phyloP scores from a whole-genome alignment of 1,140 invertebrate species.

The Zophobas morio region DNA sequence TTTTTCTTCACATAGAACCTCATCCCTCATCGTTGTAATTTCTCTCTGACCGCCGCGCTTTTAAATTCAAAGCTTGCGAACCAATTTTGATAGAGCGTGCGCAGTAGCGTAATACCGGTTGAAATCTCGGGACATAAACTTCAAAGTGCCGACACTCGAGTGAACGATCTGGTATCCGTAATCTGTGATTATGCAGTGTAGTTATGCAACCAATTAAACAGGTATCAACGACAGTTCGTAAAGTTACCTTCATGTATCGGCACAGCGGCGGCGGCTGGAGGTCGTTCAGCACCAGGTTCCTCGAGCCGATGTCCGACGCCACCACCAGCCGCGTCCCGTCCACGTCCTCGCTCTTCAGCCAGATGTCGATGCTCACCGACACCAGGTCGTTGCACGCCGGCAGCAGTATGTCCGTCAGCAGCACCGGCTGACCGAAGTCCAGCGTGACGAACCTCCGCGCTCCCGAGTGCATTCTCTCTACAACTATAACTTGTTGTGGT shows the following conservation, averaged over 20 bases:
- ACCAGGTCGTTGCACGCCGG: slow-evolving; percentile 89
- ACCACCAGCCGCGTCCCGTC: slow-evolving; percentile 89
- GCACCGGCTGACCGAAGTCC: slow-evolving; percentile 88
- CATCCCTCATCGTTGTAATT: no score
- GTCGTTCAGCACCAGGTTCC: slow-evolving; percentile 88
- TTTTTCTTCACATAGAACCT: no score
- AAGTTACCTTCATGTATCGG: slow-evolving; percentile 86
- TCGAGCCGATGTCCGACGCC: slow-evolving; percentile 86
- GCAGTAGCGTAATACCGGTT: no score
- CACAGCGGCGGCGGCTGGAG: slow-evolving; percentile 91
- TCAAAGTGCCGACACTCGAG: no score
- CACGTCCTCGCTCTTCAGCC: slow-evolving; percentile 86
- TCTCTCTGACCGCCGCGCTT: no score
- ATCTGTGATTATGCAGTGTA: not conserved
- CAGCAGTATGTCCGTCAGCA: slow-evolving; percentile 91
- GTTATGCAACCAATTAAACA: not conserved
- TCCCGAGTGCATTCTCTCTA: slow-evolving; percentile 93
- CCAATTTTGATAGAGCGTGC: no score
- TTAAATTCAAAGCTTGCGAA: no score
- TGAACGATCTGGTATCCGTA: not conserved
- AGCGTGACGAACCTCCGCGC: slow-evolving; percentile 90
- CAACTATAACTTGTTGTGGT: slow-evolving; percentile 77
- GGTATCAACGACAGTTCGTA: not conserved
- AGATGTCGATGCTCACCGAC: slow-evolving; percentile 91
- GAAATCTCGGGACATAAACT: no score